These are phyloP conservation scores for Rhagonycha fulva DNA, from an alignment of 2,888 invertebrate genomes.

Conservation along the genomic window DNA sequence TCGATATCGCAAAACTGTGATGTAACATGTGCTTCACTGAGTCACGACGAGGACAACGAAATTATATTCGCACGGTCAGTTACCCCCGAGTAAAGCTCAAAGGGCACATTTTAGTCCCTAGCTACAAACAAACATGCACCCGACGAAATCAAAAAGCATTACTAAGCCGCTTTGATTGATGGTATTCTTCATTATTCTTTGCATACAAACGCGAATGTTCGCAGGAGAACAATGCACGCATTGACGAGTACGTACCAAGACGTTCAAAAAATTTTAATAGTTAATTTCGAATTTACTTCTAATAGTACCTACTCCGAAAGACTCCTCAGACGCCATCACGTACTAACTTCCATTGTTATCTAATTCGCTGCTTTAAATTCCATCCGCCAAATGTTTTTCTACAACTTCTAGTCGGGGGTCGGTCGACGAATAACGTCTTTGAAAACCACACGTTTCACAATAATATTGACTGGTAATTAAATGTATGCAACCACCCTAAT, in stretches of 20 bases:
- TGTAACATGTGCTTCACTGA: conserved; percentile 33
- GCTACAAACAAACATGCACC: conserved; percentile 26
- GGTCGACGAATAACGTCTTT: background rate
- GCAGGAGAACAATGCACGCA: conserved; percentile 16
- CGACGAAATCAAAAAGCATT: conserved; percentile 30
- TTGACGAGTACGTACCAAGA: background rate
- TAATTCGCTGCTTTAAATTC: background rate
- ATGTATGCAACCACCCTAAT: background rate
- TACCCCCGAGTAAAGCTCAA: conserved; percentile 45
- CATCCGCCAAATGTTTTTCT: background rate
- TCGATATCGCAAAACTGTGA: conserved; percentile 6
- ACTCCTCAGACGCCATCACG: conserved; percentile 5
- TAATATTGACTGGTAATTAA: background rate
- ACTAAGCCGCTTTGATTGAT: conserved; percentile 34
- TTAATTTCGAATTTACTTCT: background rate
- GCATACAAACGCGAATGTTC: background rate
- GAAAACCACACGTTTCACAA: background rate
- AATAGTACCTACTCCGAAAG: background rate
- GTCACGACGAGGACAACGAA: conserved; percentile 43
- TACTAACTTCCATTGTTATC: background rate
- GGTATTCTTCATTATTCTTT: conserved; percentile 27
- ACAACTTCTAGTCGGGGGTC: background rate
- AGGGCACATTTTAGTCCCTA: conserved; percentile 31
- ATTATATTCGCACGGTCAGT: conserved; percentile 53
- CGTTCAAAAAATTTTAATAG: background rate